Evolutionary conservation across 2,113 vertebrate species (phyloP), one percentile per base, ranked within the genome.

Genomic region (Pantherophis guttatus): DNA sequence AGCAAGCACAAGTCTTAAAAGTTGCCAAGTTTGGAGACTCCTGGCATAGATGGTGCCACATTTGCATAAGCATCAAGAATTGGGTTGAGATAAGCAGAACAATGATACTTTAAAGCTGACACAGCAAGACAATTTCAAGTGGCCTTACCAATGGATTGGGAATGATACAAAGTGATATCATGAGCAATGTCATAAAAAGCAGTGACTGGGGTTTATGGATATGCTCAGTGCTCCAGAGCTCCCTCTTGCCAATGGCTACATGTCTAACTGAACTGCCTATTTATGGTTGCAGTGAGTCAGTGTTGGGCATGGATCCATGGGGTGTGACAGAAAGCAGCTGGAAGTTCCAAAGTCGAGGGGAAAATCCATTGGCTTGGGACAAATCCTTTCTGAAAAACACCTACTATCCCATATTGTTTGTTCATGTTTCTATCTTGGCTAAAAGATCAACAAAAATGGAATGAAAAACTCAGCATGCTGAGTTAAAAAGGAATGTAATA

Each of bases 341-440:
- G 92, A 93, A 93, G 48, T 93, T 93, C 92, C 92, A 93, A 85
- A 53, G 23, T 21, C 13, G 17, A 10, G 5, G 92, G 91, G 92
- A 2, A 93, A 93, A 87, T 65, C 91, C 91, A 55, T 44, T 7
- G 24, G 23, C 17, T 81, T 48, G 65, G 87, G 92, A 89, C 29
- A 81, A 89, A 24, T 55, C 75, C 88, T 62, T 39, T 48, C 75
- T 92, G 12, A 58, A 93, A 93, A 93, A 33, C 81, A 93, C 92
- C 88, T 62, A 55, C 48, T 24, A 86, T 93, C 81, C 17, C 62
- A 29, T 13, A 9, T 54, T 54, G 58, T 54, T 86, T 24, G 58
- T n/a, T 65, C 29, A 15, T 19, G 70, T 55, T 92, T 52, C 48
- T 62, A 26, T 1, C 62, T 21, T 57, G 39, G 39, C 26, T 4